Percentiles rank a stretch among this genome's conserved stretches.
Conservation (phyloP, 2,888 invertebrate genomes). For the Pogonocherus hispidulus region DNA sequence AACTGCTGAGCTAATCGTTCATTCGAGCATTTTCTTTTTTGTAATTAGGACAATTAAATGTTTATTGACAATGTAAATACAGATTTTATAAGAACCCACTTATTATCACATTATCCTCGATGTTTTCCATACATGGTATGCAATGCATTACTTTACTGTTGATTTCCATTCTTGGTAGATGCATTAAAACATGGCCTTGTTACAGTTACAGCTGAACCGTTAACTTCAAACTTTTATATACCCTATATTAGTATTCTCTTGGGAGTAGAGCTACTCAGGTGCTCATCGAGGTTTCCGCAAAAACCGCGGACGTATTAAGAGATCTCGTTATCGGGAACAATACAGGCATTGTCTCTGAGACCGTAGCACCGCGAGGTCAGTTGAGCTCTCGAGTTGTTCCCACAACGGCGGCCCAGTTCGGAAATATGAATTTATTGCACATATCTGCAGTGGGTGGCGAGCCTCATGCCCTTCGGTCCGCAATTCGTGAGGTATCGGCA, state of each 20-base stretch:
- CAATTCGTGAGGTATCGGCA: slow-evolving; percentile 66
- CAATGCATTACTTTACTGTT: too few species aligned
- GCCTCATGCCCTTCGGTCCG: slow-evolving; percentile 63
- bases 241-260: slow-evolving; percentile 16
- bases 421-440: slow-evolving; percentile 67
- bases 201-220: neutral
- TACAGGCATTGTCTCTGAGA: slow-evolving; percentile 62
- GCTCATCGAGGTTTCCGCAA: slow-evolving; percentile 49
- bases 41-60: too few species aligned
- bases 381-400: slow-evolving; percentile 59
- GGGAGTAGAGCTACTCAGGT: slow-evolving; percentile 45
- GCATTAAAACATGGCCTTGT: too few species aligned
- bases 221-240: neutral
- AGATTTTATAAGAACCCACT: too few species aligned
- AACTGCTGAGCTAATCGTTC: too few species aligned
- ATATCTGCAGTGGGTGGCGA: slow-evolving; percentile 66
- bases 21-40: too few species aligned
- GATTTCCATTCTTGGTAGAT: too few species aligned
- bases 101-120: too few species aligned
- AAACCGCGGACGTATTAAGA: slow-evolving; percentile 56
- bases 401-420: slow-evolving; percentile 59
- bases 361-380: slow-evolving; percentile 52
- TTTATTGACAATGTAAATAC: too few species aligned
- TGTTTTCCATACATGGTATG: too few species aligned
- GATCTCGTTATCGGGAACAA: slow-evolving; percentile 61